These are phyloP conservation scores for Macrotus californicus DNA, from an alignment of 2,113 vertebrate species.

Conservation along the genomic window DNA sequence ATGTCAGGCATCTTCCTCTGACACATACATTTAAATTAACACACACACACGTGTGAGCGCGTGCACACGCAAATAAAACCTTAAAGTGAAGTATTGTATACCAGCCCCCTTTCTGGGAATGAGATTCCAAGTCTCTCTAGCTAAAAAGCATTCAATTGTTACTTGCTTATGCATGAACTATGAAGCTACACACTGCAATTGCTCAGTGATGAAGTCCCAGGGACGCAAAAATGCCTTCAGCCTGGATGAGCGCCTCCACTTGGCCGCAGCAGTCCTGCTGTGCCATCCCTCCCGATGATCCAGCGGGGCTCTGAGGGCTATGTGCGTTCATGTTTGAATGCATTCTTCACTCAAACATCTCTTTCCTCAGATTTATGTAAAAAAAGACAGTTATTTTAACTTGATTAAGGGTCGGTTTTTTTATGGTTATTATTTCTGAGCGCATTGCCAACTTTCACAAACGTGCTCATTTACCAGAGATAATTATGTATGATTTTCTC, in stretches of 20 bases:
- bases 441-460: constrained; percentile 64
- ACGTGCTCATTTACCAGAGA: constrained; percentile 69
- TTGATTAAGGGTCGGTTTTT: constrained; percentile 63
- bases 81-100: constrained; percentile 18
- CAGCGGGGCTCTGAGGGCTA: not conserved
- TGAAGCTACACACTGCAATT: not conserved
- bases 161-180: constrained; percentile 57
- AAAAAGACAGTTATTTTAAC: constrained; percentile 64
- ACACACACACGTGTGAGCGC: too few species aligned
- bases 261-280: not conserved
- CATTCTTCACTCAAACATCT: constrained; percentile 42
- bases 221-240: constrained; percentile 15
- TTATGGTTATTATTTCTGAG: constrained; percentile 66
- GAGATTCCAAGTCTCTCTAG: not conserved
- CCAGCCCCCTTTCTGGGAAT: constrained; percentile 53
- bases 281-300: not conserved
- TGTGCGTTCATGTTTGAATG: not conserved
- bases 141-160: constrained; percentile 43
- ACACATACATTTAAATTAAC: constrained; percentile 45
- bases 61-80: constrained; percentile 7
- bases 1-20: not conserved
- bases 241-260: not conserved
- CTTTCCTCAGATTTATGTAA: constrained; percentile 54
- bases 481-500: constrained; percentile 79
- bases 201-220: constrained; percentile 53